Evolutionary conservation across 2,113 vertebrate species (phyloP).

Genomic region (Lepus timidus): DNA sequence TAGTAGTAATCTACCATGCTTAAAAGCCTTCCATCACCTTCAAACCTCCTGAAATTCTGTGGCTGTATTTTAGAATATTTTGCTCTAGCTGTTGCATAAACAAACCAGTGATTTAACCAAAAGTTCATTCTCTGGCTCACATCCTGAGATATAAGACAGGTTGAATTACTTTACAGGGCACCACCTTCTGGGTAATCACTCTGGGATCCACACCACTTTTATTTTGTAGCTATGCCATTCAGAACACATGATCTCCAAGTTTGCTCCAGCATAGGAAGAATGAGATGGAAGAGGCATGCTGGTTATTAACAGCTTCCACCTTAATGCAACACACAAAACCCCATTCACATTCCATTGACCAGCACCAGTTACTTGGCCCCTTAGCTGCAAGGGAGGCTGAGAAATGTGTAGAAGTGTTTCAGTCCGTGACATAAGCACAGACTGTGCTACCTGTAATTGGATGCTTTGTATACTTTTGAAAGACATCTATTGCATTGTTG

Average conservation of each 20-base stretch:
- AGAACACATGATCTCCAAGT: background rate
- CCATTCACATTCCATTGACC: background rate
- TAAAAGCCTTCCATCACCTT: background rate
- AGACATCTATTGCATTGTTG: constrained; percentile 58
- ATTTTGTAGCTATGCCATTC: background rate
- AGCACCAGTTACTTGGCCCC: background rate
- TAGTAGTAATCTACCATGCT: background rate
- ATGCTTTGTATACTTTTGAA: constrained; percentile 55
- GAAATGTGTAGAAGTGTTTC: background rate
- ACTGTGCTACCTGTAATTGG: constrained; percentile 48
- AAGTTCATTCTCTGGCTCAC: background rate
- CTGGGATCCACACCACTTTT: background rate
- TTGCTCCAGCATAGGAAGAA: background rate
- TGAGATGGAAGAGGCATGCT: background rate
- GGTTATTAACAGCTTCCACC: background rate
- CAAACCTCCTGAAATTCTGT: background rate
- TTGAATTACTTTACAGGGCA: background rate
- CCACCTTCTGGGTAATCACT: background rate
- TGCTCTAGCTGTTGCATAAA: background rate
- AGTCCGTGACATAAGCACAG: constrained; percentile 18
- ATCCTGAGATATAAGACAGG: background rate
- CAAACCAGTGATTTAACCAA: background rate
- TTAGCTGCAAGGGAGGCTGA: background rate
- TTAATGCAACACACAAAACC: background rate
- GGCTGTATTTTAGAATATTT: background rate